These are phyloP conservation scores for Bungarus multicinctus DNA, from an alignment of 2,113 vertebrate genomes.

Conservation along the genomic window DNA sequence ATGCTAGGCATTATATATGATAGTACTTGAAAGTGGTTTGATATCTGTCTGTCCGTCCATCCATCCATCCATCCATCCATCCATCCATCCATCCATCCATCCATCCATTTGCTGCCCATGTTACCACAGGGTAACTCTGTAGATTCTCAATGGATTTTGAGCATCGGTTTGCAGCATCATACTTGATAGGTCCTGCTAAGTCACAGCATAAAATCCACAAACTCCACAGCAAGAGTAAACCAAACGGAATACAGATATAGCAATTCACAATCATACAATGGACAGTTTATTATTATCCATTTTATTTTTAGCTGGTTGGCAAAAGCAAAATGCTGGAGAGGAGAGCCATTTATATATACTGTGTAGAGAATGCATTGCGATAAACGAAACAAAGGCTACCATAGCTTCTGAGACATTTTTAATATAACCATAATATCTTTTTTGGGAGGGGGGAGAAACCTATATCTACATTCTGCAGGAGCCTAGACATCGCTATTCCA, in stretches of 20 bases:
- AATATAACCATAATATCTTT: constrained; percentile 15
- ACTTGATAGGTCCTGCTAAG: constrained; percentile 1
- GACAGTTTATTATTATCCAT: constrained; percentile 17
- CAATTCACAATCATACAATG: not conserved
- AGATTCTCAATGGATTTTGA: not conserved
- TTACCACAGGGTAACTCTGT: too few relatives aligned
- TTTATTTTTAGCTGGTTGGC: not conserved
- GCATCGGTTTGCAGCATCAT: not conserved
- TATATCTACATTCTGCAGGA: not conserved
- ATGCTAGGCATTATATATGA: too few relatives aligned
- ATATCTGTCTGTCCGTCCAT: too few relatives aligned
- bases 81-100: too few relatives aligned
- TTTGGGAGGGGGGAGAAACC: not conserved
- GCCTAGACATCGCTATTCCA: not conserved
- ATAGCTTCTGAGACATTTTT: constrained; percentile 1
- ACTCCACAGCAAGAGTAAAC: constrained; percentile 7
- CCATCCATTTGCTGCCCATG: too few relatives aligned
- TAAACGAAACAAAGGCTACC: not conserved
- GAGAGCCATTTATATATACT: not conserved
- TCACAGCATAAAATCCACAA: not conserved
- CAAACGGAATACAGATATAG: constrained; percentile 2
- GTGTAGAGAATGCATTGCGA: constrained; percentile 6
- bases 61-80: too few relatives aligned
- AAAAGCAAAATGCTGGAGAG: constrained; percentile 4
- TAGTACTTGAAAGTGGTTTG: not conserved